phyloP scores from a whole-genome alignment of 2,888 invertebrate species.

The Nysson spinosus region DNA sequence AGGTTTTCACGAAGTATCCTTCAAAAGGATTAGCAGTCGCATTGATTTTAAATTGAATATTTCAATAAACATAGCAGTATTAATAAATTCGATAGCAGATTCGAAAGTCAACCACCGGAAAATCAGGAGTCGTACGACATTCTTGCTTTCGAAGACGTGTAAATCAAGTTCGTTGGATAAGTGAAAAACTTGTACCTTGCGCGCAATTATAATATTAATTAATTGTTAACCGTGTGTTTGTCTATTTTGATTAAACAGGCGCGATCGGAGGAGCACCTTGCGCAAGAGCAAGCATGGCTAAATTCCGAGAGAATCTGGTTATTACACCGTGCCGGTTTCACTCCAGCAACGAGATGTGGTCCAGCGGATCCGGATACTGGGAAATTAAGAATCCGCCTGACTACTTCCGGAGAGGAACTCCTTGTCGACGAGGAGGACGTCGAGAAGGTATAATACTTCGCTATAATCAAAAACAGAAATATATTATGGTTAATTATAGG shows the following conservation, averaged over 20 bases:
- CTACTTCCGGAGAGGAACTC: slow-evolving; percentile 89
- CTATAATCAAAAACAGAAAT: not conserved
- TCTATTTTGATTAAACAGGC: slow-evolving; percentile 79
- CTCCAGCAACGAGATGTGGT: slow-evolving; percentile 82
- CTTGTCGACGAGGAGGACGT: slow-evolving; percentile 97
- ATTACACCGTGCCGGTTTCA: slow-evolving; percentile 95
- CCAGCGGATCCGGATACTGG: slow-evolving; percentile 79
- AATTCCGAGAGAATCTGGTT: slow-evolving; percentile 92
- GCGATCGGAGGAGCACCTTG: slow-evolving; percentile 83
- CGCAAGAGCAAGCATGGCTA: slow-evolving; percentile 84
- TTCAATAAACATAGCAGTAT: no score
- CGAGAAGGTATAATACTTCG: slow-evolving; percentile 85
- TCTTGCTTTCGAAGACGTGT: no score
- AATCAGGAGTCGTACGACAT: no score
- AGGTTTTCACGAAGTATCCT: no score
- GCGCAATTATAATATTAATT: no score
- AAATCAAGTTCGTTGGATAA: no score
- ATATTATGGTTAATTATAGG: not conserved
- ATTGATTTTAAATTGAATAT: no score
- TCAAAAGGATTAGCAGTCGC: no score
- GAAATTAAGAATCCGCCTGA: slow-evolving; percentile 86
- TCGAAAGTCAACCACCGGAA: no score
- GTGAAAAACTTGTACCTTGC: no score
- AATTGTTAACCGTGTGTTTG: no score
- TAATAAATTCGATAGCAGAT: no score